Conservation (phyloP, 2,797 vertebrate species). For the Decapterus maruadsi region DNA sequence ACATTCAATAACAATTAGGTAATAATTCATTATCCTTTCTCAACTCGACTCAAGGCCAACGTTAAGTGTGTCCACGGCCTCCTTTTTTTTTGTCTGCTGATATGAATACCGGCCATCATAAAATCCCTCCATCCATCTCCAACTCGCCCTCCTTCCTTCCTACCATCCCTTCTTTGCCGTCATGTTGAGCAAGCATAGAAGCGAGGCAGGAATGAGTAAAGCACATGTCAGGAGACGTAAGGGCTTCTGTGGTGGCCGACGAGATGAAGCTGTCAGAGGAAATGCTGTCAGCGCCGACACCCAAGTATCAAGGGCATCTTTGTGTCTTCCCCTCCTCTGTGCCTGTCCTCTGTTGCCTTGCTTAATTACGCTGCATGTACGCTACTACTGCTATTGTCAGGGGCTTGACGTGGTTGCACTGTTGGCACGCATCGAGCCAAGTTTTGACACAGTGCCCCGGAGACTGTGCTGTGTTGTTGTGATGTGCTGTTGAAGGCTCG, state of each 20-base stretch:
- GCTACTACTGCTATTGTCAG: constrained; percentile 73
- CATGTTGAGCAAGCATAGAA: constrained; percentile 53
- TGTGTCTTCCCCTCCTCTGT: constrained; percentile 61
- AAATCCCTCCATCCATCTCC: constrained; percentile 49
- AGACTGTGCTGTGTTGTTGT: constrained; percentile 70
- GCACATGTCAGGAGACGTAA: constrained; percentile 85
- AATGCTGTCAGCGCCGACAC: constrained; percentile 83
- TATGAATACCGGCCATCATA: constrained; percentile 59
- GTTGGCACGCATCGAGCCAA: constrained; percentile 72
- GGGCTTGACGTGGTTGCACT: constrained; percentile 75
- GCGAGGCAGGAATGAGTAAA: constrained; percentile 82
- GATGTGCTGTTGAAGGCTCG: constrained; percentile 65
- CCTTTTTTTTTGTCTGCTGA: constrained; percentile 34
- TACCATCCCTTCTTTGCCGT: constrained; percentile 48
- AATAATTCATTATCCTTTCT: not conserved
- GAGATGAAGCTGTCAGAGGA: constrained; percentile 82
- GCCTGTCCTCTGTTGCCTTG: constrained; percentile 76
- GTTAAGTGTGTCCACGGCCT: constrained; percentile 8
- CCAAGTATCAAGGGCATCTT: constrained; percentile 82
- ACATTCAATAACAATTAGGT: not conserved
- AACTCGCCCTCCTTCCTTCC: constrained; percentile 34
- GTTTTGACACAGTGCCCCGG: constrained; percentile 78
- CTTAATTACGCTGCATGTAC: constrained; percentile 76
- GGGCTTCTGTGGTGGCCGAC: constrained; percentile 64
- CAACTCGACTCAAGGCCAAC: not conserved